Evolutionary conservation across 2,113 vertebrate genomes (phyloP), one percentile per base, ranked within the genome.

Genomic region (Melanotaenia duboulayi): DNA sequence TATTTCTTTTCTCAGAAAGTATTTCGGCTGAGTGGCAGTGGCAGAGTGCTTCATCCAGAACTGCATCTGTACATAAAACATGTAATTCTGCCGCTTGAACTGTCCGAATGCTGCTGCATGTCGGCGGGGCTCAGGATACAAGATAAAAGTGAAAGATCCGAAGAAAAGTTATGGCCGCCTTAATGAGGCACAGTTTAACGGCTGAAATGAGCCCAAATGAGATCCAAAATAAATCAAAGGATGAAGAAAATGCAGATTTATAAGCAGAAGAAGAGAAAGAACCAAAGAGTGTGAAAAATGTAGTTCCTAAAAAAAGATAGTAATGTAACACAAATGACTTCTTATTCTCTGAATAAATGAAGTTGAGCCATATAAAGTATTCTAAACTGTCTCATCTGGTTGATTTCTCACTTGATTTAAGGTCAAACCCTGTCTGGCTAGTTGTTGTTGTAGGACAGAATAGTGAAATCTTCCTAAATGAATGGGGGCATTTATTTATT

Each of bases 11-110:
- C 50, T 70, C 12, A 58, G 24, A 37, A 64, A 63, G n/a, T 57
- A 28, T 71, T 62, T 76, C 28, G 58, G 49, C 17, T 51, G 69
- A 50, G 64, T 49, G 6, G n/a, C n/a, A 54, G 68, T 13, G 1
- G 24, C 0, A 42, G 52, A 23, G 14, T 39, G 32, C 39, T 12
- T 75, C 62, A 64, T 71, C 52, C 65, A 71, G 28, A 23, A 25
- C 57, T 48, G 54, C 50, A 39, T 57, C 49, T 50, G 50, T 17
- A 16, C 44, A 40, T 40, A 23, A 62, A 57, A 32, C 35, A 19
- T 35, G 67, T 71, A 25, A 55, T 54, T 68, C 20, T 20, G 51
- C 50, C 40, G 65, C 40, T 22, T 42, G 49, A 12, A 4, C 35
- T 54, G 52, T 44, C 24, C 64, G 17, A 69, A 28, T 22, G 40